Evolutionary conservation across 2,113 vertebrate species (phyloP), one percentile per base, ranked within the genome.

Genomic region (Propithecus coquereli): DNA sequence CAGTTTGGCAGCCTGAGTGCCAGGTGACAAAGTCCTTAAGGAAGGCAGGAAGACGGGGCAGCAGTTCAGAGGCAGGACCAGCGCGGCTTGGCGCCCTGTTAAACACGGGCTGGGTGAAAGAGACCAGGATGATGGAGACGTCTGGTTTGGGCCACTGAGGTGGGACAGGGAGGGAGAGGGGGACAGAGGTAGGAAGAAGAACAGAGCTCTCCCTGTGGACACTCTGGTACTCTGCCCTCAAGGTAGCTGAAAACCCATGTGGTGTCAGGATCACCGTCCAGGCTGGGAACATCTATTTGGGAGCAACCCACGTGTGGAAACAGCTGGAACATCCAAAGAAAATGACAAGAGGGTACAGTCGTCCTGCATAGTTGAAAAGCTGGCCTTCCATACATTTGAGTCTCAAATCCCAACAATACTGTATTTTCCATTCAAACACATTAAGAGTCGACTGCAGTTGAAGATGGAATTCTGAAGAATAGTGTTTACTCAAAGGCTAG

Each of bases 381-480:
- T 8, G 4, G 27, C 43, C 73, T 13, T 76, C 43, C 0, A 4
- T 17, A 47, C 18, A 13, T 0, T 2, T 0, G 16, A 16, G 3
- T 76, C 43, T 76, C 5, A 20, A 27, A 47, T 47, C 25, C 73
- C 9, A 14, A 18, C 27, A 18, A 32, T 14, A 18, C 73, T 16
- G 27, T 32, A 43, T 73, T 73, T 73, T 73, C 40, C 5, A 43
- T 43, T 45, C 23, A 17, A 74, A 45, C 40, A 10, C 37, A 8
- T 45, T 45, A 25, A 74, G 40, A 43, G 40, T 45, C 25, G 4
- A 30, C 40, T 45, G 40, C 4, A 22, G 52, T 9, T 6, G 25
- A 68, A 68, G 50, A 8, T 23, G 10, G n/a, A 8, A 27, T 52
- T 17, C 45, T n/a, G 45, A 54, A 30, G 45, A n/a, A 45, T 1